Conservation (phyloP, 2,113 vertebrate species). For the Ciconia maguari region DNA sequence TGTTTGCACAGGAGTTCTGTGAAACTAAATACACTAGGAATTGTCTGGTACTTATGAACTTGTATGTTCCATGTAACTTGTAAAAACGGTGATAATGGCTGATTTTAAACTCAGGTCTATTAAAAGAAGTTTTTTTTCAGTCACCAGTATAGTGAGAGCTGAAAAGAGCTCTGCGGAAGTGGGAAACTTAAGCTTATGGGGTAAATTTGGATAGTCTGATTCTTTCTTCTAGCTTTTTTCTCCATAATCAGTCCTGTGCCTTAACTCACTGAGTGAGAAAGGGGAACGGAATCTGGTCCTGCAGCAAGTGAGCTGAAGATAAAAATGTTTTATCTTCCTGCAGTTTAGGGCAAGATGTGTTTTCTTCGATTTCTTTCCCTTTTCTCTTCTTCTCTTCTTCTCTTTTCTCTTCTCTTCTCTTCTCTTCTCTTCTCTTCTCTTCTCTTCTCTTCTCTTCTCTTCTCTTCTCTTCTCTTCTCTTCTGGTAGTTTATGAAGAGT, state of each 20-base stretch:
- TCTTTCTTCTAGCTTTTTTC: neutral
- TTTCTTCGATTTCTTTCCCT: neutral
- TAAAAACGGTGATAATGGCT: neutral
- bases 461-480: neutral
- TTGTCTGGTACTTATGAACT: neutral
- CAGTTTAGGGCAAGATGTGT: neutral
- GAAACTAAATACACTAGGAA: neutral
- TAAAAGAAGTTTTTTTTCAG: neutral
- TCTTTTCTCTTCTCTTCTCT: neutral
- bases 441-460: no score
- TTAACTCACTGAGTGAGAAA: neutral
- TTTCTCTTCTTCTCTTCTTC: neutral
- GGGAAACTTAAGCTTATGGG: neutral
- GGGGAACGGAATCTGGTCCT: neutral
- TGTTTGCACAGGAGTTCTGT: neutral
- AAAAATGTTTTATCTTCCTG: neutral
- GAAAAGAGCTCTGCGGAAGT: neutral
- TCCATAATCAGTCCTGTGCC: neutral
- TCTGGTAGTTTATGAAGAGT: conserved; percentile 1
- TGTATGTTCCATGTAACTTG: neutral
- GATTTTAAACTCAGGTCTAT: neutral
- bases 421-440: neutral
- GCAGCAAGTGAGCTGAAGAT: neutral
- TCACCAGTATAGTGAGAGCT: neutral
- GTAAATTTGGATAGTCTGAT: neutral